Evolutionary conservation across 2,113 vertebrate genomes (phyloP).

Genomic region (Ammodytes dubius): DNA sequence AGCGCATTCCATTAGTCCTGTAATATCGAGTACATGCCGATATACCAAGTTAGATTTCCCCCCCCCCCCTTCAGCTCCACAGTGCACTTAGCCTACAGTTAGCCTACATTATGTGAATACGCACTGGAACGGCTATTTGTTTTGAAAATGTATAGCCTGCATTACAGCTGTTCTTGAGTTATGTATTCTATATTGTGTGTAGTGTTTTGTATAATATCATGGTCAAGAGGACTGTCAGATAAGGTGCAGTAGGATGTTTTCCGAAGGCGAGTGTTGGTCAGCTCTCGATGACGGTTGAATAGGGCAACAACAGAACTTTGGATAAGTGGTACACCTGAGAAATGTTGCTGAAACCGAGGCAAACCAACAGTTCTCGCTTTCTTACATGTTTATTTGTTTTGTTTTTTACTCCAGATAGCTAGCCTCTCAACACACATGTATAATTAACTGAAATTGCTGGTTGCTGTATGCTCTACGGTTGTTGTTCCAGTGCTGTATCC

Average conservation of each 20-base stretch:
- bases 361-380: not conserved
- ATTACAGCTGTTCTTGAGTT: not conserved
- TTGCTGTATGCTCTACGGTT: not conserved
- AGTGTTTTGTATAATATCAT: not conserved
- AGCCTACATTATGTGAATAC: not conserved
- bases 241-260: not conserved
- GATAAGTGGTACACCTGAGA: not conserved
- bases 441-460: conserved; percentile 21
- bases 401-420: not conserved
- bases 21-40: not conserved
- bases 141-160: not conserved
- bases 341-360: not conserved
- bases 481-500: not conserved
- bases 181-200: not conserved
- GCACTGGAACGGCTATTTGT: not conserved
- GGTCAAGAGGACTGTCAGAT: not conserved
- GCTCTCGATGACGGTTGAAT: not conserved
- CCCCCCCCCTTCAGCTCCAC: not conserved
- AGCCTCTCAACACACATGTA: not conserved
- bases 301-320: not conserved
- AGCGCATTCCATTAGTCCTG: not conserved
- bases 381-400: not conserved
- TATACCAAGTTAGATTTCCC: not conserved
- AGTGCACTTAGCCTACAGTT: not conserved
- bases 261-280: too few relatives aligned